Percentiles rank a stretch among this genome's conserved stretches.
phyloP scores from a whole-genome alignment of 2,113 vertebrate species.

The Xiphias gladius region DNA sequence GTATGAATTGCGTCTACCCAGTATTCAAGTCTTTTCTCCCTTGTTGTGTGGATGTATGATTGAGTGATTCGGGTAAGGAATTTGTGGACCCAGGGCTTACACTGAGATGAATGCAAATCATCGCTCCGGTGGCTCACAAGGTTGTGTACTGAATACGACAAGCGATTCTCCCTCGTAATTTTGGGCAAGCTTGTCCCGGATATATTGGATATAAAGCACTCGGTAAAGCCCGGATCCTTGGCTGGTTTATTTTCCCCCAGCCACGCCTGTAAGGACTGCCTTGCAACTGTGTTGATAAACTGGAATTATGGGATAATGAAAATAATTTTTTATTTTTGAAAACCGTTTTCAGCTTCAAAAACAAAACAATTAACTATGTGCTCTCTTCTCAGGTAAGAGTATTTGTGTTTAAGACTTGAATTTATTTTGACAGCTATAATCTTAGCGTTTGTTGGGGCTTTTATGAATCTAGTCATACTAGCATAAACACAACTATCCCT shows the following conservation, averaged over 20 bases:
- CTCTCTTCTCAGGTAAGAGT: constrained; percentile 26
- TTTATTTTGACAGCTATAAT: neutral
- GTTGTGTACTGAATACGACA: neutral
- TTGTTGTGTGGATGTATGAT: constrained; percentile 8
- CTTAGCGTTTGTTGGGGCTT: neutral
- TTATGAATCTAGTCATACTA: neutral
- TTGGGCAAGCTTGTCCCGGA: neutral
- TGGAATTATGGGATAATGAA: neutral
- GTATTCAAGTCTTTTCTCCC: neutral
- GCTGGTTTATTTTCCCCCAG: neutral
- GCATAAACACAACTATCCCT: neutral
- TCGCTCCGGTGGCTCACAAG: neutral
- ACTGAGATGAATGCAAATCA: neutral
- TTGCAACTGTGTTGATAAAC: neutral
- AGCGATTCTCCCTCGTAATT: neutral
- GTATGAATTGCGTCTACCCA: constrained; percentile 7
- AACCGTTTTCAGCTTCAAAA: neutral
- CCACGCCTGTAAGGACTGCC: constrained; percentile 1
- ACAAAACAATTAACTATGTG: neutral
- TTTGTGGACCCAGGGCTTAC: neutral
- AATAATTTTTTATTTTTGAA: neutral
- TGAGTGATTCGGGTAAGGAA: neutral
- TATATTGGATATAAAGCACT: neutral
- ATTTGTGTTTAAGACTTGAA: constrained; percentile 12
- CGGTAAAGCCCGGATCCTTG: neutral